A percentile compares a stretch with the other conserved stretches of the same genome.
phyloP scores from a whole-genome alignment of 1,140 invertebrate genomes.

The Dinothrombium tinctorium region DNA sequence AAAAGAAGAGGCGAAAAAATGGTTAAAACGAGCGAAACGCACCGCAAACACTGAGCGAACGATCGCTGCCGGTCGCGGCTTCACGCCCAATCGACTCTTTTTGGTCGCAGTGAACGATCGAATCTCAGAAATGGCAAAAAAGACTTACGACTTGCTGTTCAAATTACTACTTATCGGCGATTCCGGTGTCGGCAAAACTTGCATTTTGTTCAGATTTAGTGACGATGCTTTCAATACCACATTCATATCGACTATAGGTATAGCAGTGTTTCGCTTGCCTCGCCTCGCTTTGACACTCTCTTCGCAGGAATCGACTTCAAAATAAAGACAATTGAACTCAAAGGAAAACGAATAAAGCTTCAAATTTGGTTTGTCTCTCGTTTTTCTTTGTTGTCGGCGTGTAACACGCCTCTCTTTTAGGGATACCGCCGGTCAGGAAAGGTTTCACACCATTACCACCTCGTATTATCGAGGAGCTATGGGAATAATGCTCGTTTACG shows the following conservation, averaged over 20 bases:
- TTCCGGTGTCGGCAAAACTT: constrained; percentile 80
- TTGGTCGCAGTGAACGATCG: no score
- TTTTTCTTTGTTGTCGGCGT: constrained; percentile 2
- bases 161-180: constrained; percentile 74
- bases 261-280: no score
- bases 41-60: no score
- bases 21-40: no score
- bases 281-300: no score
- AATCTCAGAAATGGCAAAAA: background rate
- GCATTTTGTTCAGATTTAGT: constrained; percentile 78
- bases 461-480: constrained; percentile 35
- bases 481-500: constrained; percentile 30
- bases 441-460: constrained; percentile 37
- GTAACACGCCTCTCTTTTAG: constrained; percentile 7
- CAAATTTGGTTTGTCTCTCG: constrained; percentile 57
- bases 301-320: constrained; percentile 91
- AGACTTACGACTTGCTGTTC: constrained; percentile 60
- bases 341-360: constrained; percentile 91
- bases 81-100: no score
- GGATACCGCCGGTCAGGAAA: constrained; percentile 37
- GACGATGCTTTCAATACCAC: constrained; percentile 93
- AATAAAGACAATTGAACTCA: constrained; percentile 90
- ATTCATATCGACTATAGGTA: constrained; percentile 98
- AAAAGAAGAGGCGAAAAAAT: no score
- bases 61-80: no score